Base-by-base conservation (phyloP, 2,797 vertebrate genomes). In the Megalops cyprinoides region DNA sequence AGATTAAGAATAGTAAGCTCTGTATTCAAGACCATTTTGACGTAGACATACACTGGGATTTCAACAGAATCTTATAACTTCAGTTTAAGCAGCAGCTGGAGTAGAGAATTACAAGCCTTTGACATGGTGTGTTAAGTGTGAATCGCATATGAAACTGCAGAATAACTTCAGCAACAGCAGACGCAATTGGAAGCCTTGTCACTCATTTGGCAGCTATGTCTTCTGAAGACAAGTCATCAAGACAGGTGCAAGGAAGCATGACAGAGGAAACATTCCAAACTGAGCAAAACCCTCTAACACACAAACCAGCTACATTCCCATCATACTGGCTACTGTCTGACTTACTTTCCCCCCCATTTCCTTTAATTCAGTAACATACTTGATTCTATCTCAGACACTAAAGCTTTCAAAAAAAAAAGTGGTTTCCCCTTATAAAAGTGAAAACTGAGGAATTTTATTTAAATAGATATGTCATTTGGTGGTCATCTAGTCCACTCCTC, bases 51-150 rank as follows among this genome's bases (percentile, higher is more conserved):
- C 69, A 75, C 65, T 80, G 42, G 48, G 42, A 77, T 49, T 65
- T 20, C 18, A 14, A 53, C n/a, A 53, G 18, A 44, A 8, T n/a
- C 20, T 71, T 71, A 67, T 15, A 20, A 71, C 1, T 71, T 37
- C 34, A 55, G 74, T 51, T 10, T n/a, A 87, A 93, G 90, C 91
- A 90, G 91, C 88, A 78, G 84, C 87, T 88, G 86, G 74, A 83
- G 79, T 85, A 81, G 75, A 76, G 79, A 79, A 51, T 75, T 58
- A 42, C 67, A 71, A 71, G 67, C 44, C 15, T 71, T 71, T 18
- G 39, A 71, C 67, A 67, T 62, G 67, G 67, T 20, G 18, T 15
- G 39, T 44, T 71, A 20, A 71, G 15, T 42, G 67, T 44, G 37
- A 71, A 44, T 71, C 23, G n/a, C 39, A 69, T 15, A 23, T n/a